Evolutionary conservation across 2,797 vertebrate genomes (phyloP).

Genomic region (Scyliorhinus canicula): DNA sequence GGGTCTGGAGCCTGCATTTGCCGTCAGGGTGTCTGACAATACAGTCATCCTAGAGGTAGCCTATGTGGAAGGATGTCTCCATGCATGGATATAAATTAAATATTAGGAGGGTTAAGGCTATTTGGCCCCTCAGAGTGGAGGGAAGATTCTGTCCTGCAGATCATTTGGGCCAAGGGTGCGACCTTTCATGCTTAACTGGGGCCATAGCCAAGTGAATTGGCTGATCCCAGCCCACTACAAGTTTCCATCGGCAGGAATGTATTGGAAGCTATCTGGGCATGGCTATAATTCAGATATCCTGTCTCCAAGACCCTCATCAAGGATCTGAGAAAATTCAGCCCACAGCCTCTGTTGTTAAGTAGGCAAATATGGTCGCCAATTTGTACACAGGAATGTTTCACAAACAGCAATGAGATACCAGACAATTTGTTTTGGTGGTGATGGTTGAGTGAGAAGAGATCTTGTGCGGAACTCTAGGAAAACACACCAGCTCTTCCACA

Average conservation of each 20-base stretch:
- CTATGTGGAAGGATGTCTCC: too few relatives aligned
- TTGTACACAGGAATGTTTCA: not conserved
- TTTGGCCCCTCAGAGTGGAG: not conserved
- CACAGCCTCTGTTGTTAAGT: not conserved
- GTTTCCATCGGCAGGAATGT: not conserved
- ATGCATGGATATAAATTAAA: too few relatives aligned
- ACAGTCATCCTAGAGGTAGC: too few relatives aligned
- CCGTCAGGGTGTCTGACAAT: not conserved
- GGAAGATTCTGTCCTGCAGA: not conserved
- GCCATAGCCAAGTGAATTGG: not conserved
- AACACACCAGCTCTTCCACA: not conserved
- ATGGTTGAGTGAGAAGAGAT: not conserved
- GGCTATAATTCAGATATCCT: not conserved
- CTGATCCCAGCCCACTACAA: not conserved
- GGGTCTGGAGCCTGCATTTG: too few relatives aligned
- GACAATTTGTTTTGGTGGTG: not conserved
- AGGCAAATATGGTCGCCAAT: not conserved
- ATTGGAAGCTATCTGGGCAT: not conserved
- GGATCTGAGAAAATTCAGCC: not conserved
- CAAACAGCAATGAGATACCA: not conserved
- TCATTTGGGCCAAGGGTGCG: too few relatives aligned
- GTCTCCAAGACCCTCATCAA: not conserved
- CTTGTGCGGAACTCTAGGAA: not conserved
- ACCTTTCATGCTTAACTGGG: not conserved
- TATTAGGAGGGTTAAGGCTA: not conserved